A percentile compares a stretch with the other conserved stretches of the same genome.
phyloP scores from a whole-genome alignment of 2,797 vertebrate species.

The Phylloscopus collybita region DNA sequence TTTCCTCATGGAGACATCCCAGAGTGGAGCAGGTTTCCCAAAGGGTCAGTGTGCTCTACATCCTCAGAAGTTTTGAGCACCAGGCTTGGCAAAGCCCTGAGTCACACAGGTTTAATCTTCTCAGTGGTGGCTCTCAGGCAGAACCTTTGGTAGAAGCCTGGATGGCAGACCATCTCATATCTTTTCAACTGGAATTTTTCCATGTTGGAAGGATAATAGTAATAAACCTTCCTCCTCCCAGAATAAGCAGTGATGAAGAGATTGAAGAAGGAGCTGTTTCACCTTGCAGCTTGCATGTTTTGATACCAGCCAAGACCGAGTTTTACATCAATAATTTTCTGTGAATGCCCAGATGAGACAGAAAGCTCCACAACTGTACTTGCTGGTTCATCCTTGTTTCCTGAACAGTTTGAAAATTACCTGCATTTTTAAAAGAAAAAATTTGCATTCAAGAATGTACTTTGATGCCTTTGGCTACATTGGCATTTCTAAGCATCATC shows the following conservation, averaged over 20 bases:
- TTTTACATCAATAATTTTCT: neutral
- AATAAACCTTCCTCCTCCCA: neutral
- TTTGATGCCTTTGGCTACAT: neutral
- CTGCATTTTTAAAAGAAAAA: constrained; percentile 82
- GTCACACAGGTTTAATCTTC: fast-evolving
- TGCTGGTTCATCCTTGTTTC: constrained; percentile 48
- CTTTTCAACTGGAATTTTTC: neutral
- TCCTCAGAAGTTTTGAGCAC: neutral
- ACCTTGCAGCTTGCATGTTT: neutral
- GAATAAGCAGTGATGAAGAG: neutral
- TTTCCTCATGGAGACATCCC: fast-evolving
- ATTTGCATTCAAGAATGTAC: constrained; percentile 79
- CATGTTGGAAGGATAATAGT: neutral
- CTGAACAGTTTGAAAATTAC: constrained; percentile 74
- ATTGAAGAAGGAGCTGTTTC: neutral
- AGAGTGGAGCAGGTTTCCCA: neutral
- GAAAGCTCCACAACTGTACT: constrained; percentile 45
- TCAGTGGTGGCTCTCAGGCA: neutral
- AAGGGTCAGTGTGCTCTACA: neutral
- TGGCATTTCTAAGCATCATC: neutral
- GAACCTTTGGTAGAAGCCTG: neutral
- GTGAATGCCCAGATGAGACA: neutral
- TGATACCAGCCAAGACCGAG: neutral
- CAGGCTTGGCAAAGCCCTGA: neutral
- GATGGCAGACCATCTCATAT: neutral